Conservation (phyloP, 2,113 vertebrate species). For the Crotalus viridis region DNA sequence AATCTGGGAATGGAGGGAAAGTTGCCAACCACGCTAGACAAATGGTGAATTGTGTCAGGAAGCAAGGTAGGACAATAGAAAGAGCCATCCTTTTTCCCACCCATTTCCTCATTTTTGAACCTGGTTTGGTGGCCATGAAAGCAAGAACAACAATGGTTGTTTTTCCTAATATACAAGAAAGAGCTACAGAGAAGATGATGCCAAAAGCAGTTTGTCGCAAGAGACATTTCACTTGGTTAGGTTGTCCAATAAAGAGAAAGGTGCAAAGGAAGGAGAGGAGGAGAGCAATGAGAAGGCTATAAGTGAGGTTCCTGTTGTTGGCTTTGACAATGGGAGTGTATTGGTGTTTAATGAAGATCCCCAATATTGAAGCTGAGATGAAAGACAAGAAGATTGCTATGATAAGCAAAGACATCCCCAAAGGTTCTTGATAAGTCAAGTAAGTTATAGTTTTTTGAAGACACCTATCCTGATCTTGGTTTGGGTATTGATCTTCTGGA, state of each 20-base stretch:
- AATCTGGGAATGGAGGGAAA: not conserved
- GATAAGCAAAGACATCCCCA: not conserved
- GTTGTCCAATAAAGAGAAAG: not conserved
- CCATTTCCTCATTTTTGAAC: not conserved
- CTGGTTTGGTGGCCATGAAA: not conserved
- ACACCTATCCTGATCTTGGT: not conserved
- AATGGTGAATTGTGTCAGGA: not conserved
- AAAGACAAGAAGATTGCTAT: not conserved
- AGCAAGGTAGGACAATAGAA: not conserved
- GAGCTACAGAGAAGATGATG: not conserved
- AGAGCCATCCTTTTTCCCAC: not conserved
- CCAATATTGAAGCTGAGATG: not conserved
- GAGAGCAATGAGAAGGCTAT: not conserved
- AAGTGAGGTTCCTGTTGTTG: too few species aligned
- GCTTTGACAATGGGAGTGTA: not conserved
- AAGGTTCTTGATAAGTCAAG: not conserved
- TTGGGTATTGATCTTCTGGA: not conserved
- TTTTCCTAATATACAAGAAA: not conserved
- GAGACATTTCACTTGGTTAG: not conserved
- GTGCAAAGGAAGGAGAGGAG: not conserved
- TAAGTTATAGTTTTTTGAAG: not conserved
- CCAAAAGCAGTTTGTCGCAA: not conserved
- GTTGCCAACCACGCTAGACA: not conserved
- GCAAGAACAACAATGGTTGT: not conserved
- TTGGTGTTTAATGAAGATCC: not conserved